Evolutionary conservation across 2,113 vertebrate genomes (phyloP), one percentile per base, ranked within the genome.

Genomic region (Ammodytes marinus): DNA sequence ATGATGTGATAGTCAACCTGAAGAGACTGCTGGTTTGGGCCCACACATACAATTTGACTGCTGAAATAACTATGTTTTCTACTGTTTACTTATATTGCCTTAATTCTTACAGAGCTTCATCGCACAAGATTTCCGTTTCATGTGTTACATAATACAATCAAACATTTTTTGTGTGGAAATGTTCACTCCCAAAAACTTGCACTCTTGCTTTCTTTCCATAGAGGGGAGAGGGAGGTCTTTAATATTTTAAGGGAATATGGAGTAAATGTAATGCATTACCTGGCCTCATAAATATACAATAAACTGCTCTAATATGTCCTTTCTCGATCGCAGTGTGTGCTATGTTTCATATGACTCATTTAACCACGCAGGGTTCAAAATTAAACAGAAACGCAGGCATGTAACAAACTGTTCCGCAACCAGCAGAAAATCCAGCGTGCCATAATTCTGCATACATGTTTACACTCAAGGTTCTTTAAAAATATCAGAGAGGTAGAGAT

Each of bases 171-270:
- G 3, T 27, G 27, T 27, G 27, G 27, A 27, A 27, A 27, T 27
- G 27, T 58, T 47, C 6, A 60, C 15, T 45, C 11, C 13, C n/a
- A 63, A 69, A 82, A 69, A 77, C 49, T 12, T 54, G 69, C 50
- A 15, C 52, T 63, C 9, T 69, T 50, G 40, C 60, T 60, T 82
- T 79, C 59, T 57, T 17, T 2, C 59, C 77, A 69, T 55, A 64
- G 39, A 72, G 54, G 4, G 9, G 14, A 73, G 65, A 71, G 64
- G 65, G 57, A 54, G 45, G 64, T 71, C 60, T 90, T 92, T 74
- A 87, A 89, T 91, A 90, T 92, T 93, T 92, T 53, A 92, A 76
- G 86, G 80, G 71, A 88, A 85, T 83, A 84, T 85, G 79, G 82
- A 82, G 82, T 89, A 86, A 89, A 92, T 91, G 80, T 72, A 79